phyloP scores from a whole-genome alignment of 2,113 vertebrate genomes.

The Saccopteryx leptura region DNA sequence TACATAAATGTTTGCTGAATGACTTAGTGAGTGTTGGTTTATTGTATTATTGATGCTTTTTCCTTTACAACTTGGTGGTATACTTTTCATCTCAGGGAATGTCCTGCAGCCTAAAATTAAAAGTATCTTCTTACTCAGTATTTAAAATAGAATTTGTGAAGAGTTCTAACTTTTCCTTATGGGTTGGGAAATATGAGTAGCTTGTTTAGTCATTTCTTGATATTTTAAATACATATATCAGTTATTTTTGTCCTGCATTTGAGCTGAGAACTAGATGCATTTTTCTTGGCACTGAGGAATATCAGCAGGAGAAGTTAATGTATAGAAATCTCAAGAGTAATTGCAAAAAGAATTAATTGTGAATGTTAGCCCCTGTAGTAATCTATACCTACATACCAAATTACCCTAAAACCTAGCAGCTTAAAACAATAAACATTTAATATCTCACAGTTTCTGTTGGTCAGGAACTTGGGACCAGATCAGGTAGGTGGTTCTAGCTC shows the following conservation, averaged over 20 bases:
- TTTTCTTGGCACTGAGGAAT: background rate
- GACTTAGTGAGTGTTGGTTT: slow-evolving; percentile 8
- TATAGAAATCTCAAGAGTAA: slow-evolving; percentile 5
- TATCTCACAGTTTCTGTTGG: background rate
- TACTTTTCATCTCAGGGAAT: slow-evolving; percentile 20
- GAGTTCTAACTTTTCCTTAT: background rate
- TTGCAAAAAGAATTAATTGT: background rate
- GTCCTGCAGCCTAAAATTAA: slow-evolving; percentile 27
- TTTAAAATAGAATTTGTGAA: slow-evolving; percentile 47
- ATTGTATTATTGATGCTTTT: background rate
- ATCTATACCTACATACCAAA: background rate
- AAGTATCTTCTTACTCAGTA: background rate
- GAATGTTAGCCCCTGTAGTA: background rate
- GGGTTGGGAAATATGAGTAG: background rate
- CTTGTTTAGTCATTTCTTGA: slow-evolving; percentile 21
- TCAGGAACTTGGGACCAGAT: background rate
- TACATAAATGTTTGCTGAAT: slow-evolving; percentile 4
- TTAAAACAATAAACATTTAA: background rate
- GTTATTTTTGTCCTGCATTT: slow-evolving; percentile 46
- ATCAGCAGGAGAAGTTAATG: background rate
- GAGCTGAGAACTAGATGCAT: slow-evolving; percentile 11
- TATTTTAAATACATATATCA: background rate
- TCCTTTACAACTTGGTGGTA: background rate
- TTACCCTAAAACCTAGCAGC: background rate
- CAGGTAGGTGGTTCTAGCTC: background rate